Base-by-base conservation (phyloP, 2,113 vertebrate species). In the Vidua macroura region DNA sequence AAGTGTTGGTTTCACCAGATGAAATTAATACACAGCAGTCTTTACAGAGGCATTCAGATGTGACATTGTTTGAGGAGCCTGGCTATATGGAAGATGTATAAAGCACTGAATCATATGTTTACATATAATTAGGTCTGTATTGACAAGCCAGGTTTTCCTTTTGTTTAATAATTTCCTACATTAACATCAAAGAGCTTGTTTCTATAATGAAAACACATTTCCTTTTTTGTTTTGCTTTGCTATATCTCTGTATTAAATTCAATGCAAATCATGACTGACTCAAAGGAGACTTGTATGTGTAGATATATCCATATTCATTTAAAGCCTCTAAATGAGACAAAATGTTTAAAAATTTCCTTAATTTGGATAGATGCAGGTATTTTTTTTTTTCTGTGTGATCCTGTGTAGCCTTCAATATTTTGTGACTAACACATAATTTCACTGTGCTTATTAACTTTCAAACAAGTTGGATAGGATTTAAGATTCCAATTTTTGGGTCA, bases 1-100 rank as follows among this genome's bases (percentile, higher is more conserved):
- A 98, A 98, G 98, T 98, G 98, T 97, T 97, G 92, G 96, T 96
- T 98, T 96, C 90, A 92, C 93, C 94, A 95, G 96, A 97, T 97
- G 97, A 98, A 97, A 97, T 97, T 96, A 96, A 97, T 97, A 97
- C 95, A 93, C 96, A 95, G 95, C 94, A 96, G 95, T 97, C 95
- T 96, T 93, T 91, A 88, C 91, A 86, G 92, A 96, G 96, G 95
- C 95, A 95, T 96, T 98, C 98, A 98, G 96, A 98, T 98, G 96
- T 97, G 95, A 97, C 98, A 98, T 97, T 97, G 97, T 97, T 95
- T 87, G 93, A 92, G 94, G 68, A 79, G 79, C 78, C 88, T 95
- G 95, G 96, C 97, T 96, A 75, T 93, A 95, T 96, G 95, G 96
- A 96, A 95, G 94, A 97, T 98, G 97, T 97, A 98, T 97, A 97